These are phyloP conservation scores for Oncopodura yosiiana DNA, from an alignment of 1,140 invertebrate species.

Conservation along the genomic window DNA sequence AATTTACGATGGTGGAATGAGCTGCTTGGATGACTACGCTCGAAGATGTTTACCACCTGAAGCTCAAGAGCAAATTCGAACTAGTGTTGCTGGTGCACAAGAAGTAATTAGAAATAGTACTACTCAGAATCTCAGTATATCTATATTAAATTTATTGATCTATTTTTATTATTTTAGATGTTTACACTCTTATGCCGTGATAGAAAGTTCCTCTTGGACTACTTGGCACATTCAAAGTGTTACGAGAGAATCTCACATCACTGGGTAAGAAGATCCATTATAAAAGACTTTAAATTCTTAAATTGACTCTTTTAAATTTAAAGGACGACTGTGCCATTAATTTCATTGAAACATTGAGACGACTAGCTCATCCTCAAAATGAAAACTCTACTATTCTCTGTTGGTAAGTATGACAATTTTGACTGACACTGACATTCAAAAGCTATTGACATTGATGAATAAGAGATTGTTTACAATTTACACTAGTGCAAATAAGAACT, in stretches of 20 bases:
- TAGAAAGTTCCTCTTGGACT: constrained; percentile 15
- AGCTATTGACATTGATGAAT: too few species aligned
- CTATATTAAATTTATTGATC: too few species aligned
- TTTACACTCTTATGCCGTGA: constrained; percentile 18
- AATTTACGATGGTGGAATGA: constrained; percentile 17
- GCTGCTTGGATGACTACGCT: constrained; percentile 14
- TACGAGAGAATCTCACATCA: constrained; percentile 16
- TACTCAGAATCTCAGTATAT: too few species aligned
- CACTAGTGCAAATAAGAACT: too few species aligned
- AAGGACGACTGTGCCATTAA: constrained; percentile 22
- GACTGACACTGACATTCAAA: too few species aligned
- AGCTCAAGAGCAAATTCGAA: constrained; percentile 9
- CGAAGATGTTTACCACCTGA: constrained; percentile 8
- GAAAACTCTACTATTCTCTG: constrained; percentile 8
- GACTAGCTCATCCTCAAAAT: not conserved
- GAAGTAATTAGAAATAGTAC: too few species aligned
- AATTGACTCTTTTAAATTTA: too few species aligned
- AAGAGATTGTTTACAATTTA: too few species aligned
- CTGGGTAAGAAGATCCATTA: too few species aligned
- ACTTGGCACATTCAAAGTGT: constrained; percentile 12
- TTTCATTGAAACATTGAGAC: constrained; percentile 16
- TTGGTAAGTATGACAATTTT: constrained; percentile 6
- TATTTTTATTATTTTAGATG: not conserved
- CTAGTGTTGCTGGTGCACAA: constrained; percentile 9
- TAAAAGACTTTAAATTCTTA: too few species aligned